Evolutionary conservation across 2,113 vertebrate genomes (phyloP), one percentile per base, ranked within the genome.

Genomic region (Mugil cephalus): DNA sequence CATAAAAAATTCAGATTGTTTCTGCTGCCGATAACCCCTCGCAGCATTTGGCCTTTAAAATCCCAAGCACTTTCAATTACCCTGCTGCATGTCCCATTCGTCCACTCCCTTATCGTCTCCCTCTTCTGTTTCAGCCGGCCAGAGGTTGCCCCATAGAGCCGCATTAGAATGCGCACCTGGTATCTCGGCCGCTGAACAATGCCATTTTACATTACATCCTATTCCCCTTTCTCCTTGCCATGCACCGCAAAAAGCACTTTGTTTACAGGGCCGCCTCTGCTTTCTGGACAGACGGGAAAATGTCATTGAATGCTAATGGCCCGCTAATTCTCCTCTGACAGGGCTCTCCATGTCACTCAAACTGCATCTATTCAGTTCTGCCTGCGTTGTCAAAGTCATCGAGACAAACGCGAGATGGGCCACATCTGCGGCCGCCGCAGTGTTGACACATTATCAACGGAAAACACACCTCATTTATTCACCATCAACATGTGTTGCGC

Each of bases 301-400:
- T 93, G 91, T 93, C 91, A 93, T 38, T 46, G 88, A 89, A 93
- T 94, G 82, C 91, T 91, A 93, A 93, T 93, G 63, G 60, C 18
- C 52, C 21, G 35, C 70, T 90, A 88, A 87, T 79, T 81, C 81
- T 80, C 81, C 79, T 79, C 66, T 69, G 87, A 89, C 81, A 68
- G 58, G 62, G 19, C 70, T 69, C 47, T 36, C 39, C 58, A 8
- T 66, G 83, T 89, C 91, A 90, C 24, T 93, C 90, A 92, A 82
- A 79, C 67, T 54, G 82, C 69, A 88, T 82, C 79, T 74, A 40
- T 80, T 82, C 81, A 76, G 62, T 38, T 47, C 51, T 47, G 69
- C 69, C 52, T 61, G 67, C 51, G 80, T 74, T 74, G 86, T 87
- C 90, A 78, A 79, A 87, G 82, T 83, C 80, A 45, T 69, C 54